Percentiles rank a stretch among this genome's conserved stretches.
Conservation (phyloP, 2,797 vertebrate genomes). For the Percopsis omiscomaycus region DNA sequence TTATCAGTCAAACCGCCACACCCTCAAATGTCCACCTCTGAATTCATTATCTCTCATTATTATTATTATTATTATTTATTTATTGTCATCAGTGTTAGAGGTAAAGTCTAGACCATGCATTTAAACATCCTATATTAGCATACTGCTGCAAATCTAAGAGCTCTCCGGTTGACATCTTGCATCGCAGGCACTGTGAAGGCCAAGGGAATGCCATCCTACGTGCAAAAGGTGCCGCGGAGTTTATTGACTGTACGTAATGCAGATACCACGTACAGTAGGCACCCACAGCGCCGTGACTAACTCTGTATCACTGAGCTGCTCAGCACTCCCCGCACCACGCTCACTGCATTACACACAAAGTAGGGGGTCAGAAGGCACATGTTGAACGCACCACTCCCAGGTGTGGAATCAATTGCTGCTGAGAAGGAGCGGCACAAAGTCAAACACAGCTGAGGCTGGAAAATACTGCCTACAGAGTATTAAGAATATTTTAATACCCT, state of each 20-base stretch:
- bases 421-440: conserved; percentile 22
- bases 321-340: conserved; percentile 27
- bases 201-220: conserved; percentile 30
- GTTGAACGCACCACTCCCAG: conserved; percentile 51
- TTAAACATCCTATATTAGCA: conserved; percentile 30
- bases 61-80: too few relatives aligned
- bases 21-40: too few relatives aligned
- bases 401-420: conserved; percentile 28
- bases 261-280: conserved; percentile 29
- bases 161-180: conserved; percentile 30
- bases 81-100: too few relatives aligned
- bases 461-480: conserved; percentile 1
- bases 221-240: conserved; percentile 24
- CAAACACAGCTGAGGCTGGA: conserved; percentile 17
- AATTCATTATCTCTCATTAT: too few relatives aligned
- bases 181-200: conserved; percentile 22
- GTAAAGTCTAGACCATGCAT: too few relatives aligned
- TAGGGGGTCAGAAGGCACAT: conserved; percentile 41
- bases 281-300: conserved; percentile 50
- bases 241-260: conserved; percentile 45
- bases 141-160: conserved; percentile 34
- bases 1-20: not conserved
- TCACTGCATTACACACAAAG: conserved; percentile 5
- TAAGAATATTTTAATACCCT: conserved; percentile 34
- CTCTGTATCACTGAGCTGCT: conserved; percentile 3